phyloP scores from a whole-genome alignment of 2,113 vertebrate species.

The Ariopsis seemanni region DNA sequence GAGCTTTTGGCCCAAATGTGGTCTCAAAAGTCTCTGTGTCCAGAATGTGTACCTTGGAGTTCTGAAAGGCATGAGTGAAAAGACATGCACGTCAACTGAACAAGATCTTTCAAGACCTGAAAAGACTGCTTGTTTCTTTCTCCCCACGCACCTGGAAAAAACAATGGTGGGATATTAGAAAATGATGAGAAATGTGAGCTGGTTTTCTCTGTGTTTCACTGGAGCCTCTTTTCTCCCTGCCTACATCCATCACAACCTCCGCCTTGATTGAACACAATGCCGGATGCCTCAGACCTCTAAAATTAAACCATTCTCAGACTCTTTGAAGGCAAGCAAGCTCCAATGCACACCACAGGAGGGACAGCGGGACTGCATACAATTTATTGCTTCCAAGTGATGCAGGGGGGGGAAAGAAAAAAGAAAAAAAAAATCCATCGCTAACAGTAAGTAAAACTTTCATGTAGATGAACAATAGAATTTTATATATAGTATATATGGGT shows the following conservation, averaged over 20 bases:
- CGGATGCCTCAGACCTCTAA: slow-evolving; percentile 15
- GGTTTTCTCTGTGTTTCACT: not conserved
- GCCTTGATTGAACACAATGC: not conserved
- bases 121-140: not conserved
- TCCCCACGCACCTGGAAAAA: not conserved
- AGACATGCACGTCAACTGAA: not conserved
- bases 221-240: not conserved
- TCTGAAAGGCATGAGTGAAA: slow-evolving; percentile 66
- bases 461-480: not conserved
- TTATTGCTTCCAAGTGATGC: not conserved
- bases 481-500: not conserved
- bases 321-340: not conserved
- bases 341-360: not conserved
- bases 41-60: slow-evolving; percentile 93
- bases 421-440: not conserved
- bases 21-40: slow-evolving; percentile 94
- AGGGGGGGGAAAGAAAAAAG: too few relatives aligned
- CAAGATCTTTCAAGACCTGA: not conserved
- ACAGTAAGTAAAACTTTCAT: not conserved
- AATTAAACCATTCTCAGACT: not conserved
- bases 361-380: not conserved
- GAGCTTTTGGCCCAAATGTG: slow-evolving; percentile 92
- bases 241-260: not conserved
- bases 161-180: not conserved
- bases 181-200: not conserved